A percentile compares a stretch with the other conserved stretches of the same genome.
These are phyloP conservation scores for Anarrhichthys ocellatus DNA, from an alignment of 2,113 vertebrate genomes.

Conservation along the genomic window DNA sequence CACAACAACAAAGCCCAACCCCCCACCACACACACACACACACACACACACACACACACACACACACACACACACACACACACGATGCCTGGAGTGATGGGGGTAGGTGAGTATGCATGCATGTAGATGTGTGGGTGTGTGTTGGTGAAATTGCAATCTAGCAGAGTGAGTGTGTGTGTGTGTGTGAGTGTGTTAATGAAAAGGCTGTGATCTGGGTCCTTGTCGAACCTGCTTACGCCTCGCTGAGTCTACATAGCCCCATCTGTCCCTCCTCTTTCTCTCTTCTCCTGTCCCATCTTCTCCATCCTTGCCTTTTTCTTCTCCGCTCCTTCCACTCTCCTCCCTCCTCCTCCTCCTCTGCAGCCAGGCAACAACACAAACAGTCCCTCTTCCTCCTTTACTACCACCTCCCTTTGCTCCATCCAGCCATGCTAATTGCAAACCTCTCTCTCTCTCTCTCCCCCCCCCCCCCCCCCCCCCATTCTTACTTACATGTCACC, in stretches of 20 bases:
- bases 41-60: slow-evolving; percentile 3
- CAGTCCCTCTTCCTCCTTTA: slow-evolving; percentile 52
- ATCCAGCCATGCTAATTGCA: slow-evolving; percentile 43
- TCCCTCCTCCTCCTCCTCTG: slow-evolving; percentile 41
- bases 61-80: background rate
- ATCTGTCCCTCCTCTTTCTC: slow-evolving; percentile 64
- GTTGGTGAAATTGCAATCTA: slow-evolving; percentile 51
- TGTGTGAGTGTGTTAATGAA: slow-evolving; percentile 59
- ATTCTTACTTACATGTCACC: slow-evolving; percentile 83
- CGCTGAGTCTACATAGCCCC: slow-evolving; percentile 56
- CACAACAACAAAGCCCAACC: slow-evolving; percentile 76
- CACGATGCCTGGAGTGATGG: slow-evolving; percentile 22
- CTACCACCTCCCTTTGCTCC: slow-evolving; percentile 44
- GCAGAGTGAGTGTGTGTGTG: slow-evolving; percentile 52
- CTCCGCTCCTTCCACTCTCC: slow-evolving; percentile 16
- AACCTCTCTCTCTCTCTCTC: slow-evolving; percentile 21
- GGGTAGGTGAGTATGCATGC: slow-evolving; percentile 15
- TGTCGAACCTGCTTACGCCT: slow-evolving; percentile 78
- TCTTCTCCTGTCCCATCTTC: slow-evolving; percentile 71
- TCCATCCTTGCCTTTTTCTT: slow-evolving; percentile 49
- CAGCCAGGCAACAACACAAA: slow-evolving; percentile 73
- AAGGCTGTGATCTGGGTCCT: slow-evolving; percentile 66
- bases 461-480: too few species aligned
- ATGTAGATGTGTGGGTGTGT: slow-evolving; percentile 25
- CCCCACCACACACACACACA: slow-evolving; percentile 38